Conservation (phyloP, 2,113 vertebrate species). For the cattle (Bos taurus) region DNA sequence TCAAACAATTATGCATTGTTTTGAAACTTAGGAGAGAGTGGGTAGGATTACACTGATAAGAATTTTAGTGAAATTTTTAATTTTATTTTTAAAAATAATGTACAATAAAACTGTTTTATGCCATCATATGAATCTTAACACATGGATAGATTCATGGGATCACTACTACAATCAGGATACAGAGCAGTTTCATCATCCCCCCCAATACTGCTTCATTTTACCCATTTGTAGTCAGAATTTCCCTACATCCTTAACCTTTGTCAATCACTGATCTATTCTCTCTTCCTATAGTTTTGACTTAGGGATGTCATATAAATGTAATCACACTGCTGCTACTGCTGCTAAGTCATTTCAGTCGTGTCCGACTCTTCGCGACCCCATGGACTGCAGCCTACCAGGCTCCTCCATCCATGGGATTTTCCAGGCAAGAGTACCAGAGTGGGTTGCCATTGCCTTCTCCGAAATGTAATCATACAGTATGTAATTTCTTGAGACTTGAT, state of each 20-base stretch:
- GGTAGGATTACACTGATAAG: background rate
- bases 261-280: background rate
- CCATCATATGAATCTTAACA: background rate
- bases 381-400: no score
- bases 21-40: background rate
- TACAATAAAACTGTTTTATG: background rate
- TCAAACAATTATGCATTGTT: background rate
- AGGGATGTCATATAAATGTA: background rate
- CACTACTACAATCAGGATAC: background rate
- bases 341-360: no score
- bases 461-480: background rate
- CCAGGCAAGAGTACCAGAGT: no score
- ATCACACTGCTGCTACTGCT: background rate
- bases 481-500: background rate
- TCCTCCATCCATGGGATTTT: no score
- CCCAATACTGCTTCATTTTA: background rate
- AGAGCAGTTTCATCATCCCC: background rate
- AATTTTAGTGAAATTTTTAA: background rate
- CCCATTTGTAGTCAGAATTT: background rate
- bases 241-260: background rate
- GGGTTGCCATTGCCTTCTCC: no score
- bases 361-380: accelerated
- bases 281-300: background rate
- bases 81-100: background rate
- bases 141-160: background rate